A percentile compares a stretch with the other conserved stretches of the same genome.
These are phyloP conservation scores for Lithobates sylvaticus DNA, from an alignment of 2,797 vertebrate genomes.

Conservation along the genomic window DNA sequence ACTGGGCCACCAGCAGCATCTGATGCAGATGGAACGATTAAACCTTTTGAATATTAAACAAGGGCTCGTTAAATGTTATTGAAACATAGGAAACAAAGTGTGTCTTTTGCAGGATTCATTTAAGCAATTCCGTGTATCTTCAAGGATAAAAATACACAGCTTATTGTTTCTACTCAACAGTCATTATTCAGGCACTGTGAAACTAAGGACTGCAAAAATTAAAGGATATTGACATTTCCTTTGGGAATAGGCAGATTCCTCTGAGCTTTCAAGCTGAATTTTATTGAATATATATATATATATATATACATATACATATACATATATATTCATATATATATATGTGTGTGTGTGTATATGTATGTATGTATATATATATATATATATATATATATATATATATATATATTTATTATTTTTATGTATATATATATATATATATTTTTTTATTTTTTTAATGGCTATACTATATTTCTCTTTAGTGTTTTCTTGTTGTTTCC, in stretches of 20 bases:
- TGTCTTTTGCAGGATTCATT: constrained; percentile 34
- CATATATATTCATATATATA: constrained; percentile 23
- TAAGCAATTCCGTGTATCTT: constrained; percentile 10
- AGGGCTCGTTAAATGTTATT: constrained; percentile 22
- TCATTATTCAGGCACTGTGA: constrained; percentile 32
- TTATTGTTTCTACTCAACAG: constrained; percentile 6
- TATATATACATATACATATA: neutral
- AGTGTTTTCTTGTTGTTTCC: constrained; percentile 11
- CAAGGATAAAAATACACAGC: constrained; percentile 26
- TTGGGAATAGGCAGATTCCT: constrained; percentile 28
- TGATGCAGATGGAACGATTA: constrained; percentile 41
- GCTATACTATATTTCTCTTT: constrained; percentile 20
- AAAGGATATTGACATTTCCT: constrained; percentile 42
- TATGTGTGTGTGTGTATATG: too few species aligned
- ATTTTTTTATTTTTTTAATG: constrained; percentile 1
- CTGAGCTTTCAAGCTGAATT: constrained; percentile 20
- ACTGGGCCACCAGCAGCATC: constrained; percentile 16
- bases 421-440: too few species aligned
- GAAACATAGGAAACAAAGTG: constrained; percentile 35
- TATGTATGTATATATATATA: too few species aligned
- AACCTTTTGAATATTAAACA: constrained; percentile 44
- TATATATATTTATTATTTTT: too few species aligned
- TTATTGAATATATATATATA: constrained; percentile 33
- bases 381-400: constrained; percentile 20
- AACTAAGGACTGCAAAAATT: constrained; percentile 32